Conservation (phyloP, 2,888 invertebrate species). For the Leptopilina myrica region DNA sequence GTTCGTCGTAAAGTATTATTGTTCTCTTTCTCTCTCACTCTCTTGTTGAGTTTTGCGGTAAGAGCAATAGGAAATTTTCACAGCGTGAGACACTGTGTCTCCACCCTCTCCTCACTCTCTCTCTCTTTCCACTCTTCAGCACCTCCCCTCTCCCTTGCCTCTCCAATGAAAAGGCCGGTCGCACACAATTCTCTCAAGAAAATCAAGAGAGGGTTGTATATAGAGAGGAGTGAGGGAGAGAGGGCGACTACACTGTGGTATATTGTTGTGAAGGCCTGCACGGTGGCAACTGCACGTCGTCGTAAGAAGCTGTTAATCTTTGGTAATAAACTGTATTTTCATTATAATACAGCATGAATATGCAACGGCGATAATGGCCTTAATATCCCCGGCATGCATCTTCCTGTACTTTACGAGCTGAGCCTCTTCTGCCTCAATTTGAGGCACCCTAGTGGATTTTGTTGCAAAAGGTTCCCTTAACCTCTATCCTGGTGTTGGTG, state of each 20-base stretch:
- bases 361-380: slow-evolving; percentile 77
- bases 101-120: no score
- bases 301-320: slow-evolving; percentile 77
- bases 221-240: neutral
- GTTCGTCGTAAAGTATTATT: slow-evolving; percentile 40
- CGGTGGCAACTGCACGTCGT: slow-evolving; percentile 69
- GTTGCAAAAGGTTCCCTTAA: slow-evolving; percentile 64
- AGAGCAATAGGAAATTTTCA: slow-evolving; percentile 29
- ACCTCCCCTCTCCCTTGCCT: no score
- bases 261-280: slow-evolving; percentile 53
- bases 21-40: slow-evolving; percentile 1
- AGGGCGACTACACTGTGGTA: slow-evolving; percentile 31
- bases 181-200: slow-evolving; percentile 20
- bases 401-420: slow-evolving; percentile 76
- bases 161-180: slow-evolving; percentile 45
- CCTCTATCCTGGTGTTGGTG: slow-evolving; percentile 30
- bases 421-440: slow-evolving; percentile 75
- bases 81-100: neutral
- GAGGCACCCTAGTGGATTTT: slow-evolving; percentile 73
- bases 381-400: slow-evolving; percentile 76
- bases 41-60: neutral
- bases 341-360: slow-evolving; percentile 77
- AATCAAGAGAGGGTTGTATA: neutral
- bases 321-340: slow-evolving; percentile 77
- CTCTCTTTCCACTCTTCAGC: no score